Evolutionary conservation across 2,797 vertebrate species (phyloP), one percentile per base, ranked within the genome.

Genomic region (Arremon aurantiirostris): DNA sequence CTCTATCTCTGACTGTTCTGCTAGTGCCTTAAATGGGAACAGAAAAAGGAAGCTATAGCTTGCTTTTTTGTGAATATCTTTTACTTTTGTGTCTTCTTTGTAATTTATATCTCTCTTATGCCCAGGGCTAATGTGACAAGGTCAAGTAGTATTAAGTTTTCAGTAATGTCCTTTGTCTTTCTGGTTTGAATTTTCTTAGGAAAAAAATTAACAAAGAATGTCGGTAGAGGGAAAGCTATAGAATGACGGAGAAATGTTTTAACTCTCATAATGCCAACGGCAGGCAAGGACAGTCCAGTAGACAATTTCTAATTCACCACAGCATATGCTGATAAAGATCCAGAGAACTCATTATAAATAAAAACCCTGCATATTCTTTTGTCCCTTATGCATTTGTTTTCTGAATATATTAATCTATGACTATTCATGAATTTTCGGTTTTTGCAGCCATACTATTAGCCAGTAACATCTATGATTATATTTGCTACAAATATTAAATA

Each of bases 131-230:
- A 97, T 98, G 98, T 98, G 98, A 97, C 97, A 98, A 98, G 98
- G 98, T 98, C 98, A 98, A 98, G 96, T 97, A 93, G 98, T 98
- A 98, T 98, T 98, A 96, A 97, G 97, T 98, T 98, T 98, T 98
- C 97, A 84, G 95, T 98, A 98, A 98, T 97, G 97, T 98, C 97
- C 94, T 98, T 98, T 98, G 97, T 98, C 97, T 98, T 97, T 98
- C 98, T 98, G 98, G 97, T 98, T 98, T 98, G 97, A 98, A 98
- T 98, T 98, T 98, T 97, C 97, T 95, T 96, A 83, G 89, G 96
- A 95, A 97, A 96, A 94, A 96, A 97, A 96, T 97, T 98, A 97
- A 96, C 91, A 96, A 95, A 97, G 97, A 97, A 97, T 96, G 95
- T 97, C 82, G 94, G 95, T 97, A 92, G 96, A 96, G 85, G 82